A percentile compares a stretch with the other conserved stretches of the same genome.
These are phyloP conservation scores for Elephantulus edwardii DNA, from an alignment of 2,113 vertebrate genomes.

Conservation along the genomic window DNA sequence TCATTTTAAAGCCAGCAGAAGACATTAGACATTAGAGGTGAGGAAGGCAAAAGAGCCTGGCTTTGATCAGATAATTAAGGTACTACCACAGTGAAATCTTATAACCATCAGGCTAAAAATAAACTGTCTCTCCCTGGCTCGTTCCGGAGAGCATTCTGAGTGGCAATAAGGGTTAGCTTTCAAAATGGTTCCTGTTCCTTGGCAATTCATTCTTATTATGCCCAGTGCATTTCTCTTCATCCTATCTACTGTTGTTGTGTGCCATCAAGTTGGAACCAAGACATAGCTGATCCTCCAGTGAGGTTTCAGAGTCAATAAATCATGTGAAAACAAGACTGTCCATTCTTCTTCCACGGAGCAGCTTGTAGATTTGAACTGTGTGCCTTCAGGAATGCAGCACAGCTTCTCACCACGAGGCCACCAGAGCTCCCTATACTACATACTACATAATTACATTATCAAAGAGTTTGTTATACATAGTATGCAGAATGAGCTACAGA, in stretches of 20 bases:
- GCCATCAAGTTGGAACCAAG: no score
- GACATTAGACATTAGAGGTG: constrained; percentile 70
- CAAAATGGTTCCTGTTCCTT: constrained; percentile 77
- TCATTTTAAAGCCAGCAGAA: constrained; percentile 71
- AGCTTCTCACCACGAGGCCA: no score
- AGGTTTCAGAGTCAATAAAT: no score
- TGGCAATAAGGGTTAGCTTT: constrained; percentile 58
- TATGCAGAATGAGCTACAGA: constrained; percentile 84
- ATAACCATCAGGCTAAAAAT: constrained; percentile 76
- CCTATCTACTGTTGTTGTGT: no score
- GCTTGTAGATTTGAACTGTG: no score
- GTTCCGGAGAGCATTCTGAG: constrained; percentile 57
- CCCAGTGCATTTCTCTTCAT: constrained; percentile 84
- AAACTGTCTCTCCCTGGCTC: constrained; percentile 55
- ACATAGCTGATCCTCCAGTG: no score
- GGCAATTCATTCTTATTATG: constrained; percentile 87
- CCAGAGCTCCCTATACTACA: no score
- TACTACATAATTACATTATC: constrained; percentile 86
- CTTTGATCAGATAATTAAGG: constrained; percentile 78
- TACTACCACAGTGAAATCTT: constrained; percentile 63
- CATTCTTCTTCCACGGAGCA: no score
- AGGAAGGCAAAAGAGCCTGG: constrained; percentile 65
- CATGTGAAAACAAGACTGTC: no score
- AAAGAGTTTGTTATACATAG: constrained; percentile 85
- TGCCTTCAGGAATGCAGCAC: no score